A percentile compares a stretch with the other conserved stretches of the same genome.
These are phyloP conservation scores for Notolepis coatsorum DNA, from an alignment of 2,797 vertebrate species.

Conservation along the genomic window DNA sequence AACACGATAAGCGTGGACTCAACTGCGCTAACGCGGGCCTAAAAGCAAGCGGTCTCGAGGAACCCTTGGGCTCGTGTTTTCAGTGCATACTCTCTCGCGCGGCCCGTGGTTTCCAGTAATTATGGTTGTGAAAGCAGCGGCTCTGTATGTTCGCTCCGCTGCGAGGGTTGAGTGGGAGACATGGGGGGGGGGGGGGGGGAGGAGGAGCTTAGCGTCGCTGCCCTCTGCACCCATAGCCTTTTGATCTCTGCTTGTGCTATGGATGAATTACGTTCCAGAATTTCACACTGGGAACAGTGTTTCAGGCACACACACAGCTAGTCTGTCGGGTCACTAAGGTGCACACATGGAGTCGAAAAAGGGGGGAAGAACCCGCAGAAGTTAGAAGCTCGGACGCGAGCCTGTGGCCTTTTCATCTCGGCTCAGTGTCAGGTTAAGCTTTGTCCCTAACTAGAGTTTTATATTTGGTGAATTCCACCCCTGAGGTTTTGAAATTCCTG, in stretches of 20 bases:
- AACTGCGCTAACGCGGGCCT: background rate
- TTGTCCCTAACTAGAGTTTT: constrained; percentile 30
- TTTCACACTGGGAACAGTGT: constrained; percentile 79
- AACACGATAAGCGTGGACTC: constrained; percentile 23
- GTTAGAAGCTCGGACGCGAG: constrained; percentile 22
- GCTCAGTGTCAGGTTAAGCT: constrained; percentile 20
- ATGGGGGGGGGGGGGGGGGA: constrained; percentile 31
- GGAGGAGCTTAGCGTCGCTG: constrained; percentile 59
- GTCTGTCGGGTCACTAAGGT: constrained; percentile 69
- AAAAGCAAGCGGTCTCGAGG: constrained; percentile 18
- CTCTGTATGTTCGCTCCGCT: constrained; percentile 50
- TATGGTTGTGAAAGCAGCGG: constrained; percentile 64
- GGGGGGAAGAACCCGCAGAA: constrained; percentile 48
- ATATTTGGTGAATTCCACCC: background rate
- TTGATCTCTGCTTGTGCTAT: constrained; percentile 80
- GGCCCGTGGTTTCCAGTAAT: constrained; percentile 63
- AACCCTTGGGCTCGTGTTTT: constrained; percentile 28
- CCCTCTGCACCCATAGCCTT: constrained; percentile 75
- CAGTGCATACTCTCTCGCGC: constrained; percentile 41
- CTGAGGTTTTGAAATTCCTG: constrained; percentile 36
- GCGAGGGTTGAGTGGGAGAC: constrained; percentile 19
- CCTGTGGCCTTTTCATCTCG: constrained; percentile 26
- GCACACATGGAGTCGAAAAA: constrained; percentile 56
- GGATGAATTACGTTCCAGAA: constrained; percentile 84
- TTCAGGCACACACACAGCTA: constrained; percentile 67